These are phyloP conservation scores for Mastomys coucha DNA, from an alignment of 2,113 vertebrate species.

Conservation along the genomic window DNA sequence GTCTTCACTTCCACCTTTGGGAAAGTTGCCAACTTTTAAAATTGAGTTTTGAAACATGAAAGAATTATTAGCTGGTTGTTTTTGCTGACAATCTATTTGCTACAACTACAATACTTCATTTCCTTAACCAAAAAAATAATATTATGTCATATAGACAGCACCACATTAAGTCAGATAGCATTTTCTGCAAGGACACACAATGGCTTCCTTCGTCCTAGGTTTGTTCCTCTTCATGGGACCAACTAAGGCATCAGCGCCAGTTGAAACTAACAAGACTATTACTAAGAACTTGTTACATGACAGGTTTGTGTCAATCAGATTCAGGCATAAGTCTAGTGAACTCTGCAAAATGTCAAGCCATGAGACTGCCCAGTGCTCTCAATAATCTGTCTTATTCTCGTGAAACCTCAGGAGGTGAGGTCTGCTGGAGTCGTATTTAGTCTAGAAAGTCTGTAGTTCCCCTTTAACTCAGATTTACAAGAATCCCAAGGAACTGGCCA, in stretches of 20 bases:
- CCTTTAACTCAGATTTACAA: not conserved
- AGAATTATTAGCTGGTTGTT: not conserved
- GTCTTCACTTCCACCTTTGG: not conserved
- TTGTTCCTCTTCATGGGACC: not conserved
- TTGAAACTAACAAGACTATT: not conserved
- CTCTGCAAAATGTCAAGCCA: not conserved
- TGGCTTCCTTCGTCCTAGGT: rapidly evolving
- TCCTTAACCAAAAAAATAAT: not conserved
- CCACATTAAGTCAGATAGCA: not conserved
- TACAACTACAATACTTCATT: not conserved
- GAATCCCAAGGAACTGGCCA: not conserved
- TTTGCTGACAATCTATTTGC: not conserved
- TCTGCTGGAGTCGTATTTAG: not conserved
- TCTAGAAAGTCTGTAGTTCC: not conserved
- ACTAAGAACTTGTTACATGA: not conserved
- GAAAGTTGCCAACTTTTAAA: not conserved
- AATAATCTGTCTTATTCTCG: not conserved
- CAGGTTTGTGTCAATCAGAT: not conserved
- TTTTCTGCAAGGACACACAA: not conserved
- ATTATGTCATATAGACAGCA: not conserved
- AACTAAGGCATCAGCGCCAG: not conserved
- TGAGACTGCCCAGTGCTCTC: not conserved
- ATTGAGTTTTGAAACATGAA: not conserved
- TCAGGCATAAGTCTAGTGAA: too few species aligned
- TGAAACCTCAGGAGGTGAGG: not conserved